Evolutionary conservation across 2,113 vertebrate genomes (phyloP), one percentile per base, ranked within the genome.

Genomic region (Amphiprion ocellaris): DNA sequence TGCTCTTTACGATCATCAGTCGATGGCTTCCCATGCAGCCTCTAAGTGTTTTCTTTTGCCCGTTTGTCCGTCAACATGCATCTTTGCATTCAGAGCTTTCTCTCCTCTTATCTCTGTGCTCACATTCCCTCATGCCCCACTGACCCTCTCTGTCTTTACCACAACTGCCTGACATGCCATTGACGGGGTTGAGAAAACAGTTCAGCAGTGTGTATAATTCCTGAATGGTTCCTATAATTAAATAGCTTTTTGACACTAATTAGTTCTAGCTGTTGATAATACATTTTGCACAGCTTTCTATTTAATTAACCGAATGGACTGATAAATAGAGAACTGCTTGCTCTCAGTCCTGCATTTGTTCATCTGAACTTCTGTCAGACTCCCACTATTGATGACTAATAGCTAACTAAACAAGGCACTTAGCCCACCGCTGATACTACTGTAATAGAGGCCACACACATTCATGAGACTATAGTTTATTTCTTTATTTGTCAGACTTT

Each of bases 201-300:
- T 86, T 69, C 87, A 91, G 89, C 86, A 86, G 84, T 80, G 80
- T 90, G 81, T 85, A 79, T 92, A 88, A 94, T 94, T 93, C 71
- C 54, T 87, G 90, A 82, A 90, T 73, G 33, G 67, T 82, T 90
- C 78, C 70, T 37, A 52, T 92, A 92, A 93, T 89, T 93, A 81
- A 93, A 93, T 87, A 76, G 82, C 52, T 10, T 87, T 90, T 89
- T 85, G 77, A 91, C 84, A 77, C 76, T 92, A 92, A 94, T 94
- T 93, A 93, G 87, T 93, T 92, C 69, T 64, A 79, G 87, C 87
- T 85, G 87, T 88, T 90, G 85, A 90, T 92, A 87, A 88, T 61
- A 61, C 87, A 75, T 81, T 87, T 86, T 23, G 59, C 77, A 84
- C 58, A 86, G 74, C 61, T 82, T 87, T 80, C 79, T 58, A 80